phyloP scores from a whole-genome alignment of 2,113 vertebrate genomes.

The Gymnarchus niloticus region DNA sequence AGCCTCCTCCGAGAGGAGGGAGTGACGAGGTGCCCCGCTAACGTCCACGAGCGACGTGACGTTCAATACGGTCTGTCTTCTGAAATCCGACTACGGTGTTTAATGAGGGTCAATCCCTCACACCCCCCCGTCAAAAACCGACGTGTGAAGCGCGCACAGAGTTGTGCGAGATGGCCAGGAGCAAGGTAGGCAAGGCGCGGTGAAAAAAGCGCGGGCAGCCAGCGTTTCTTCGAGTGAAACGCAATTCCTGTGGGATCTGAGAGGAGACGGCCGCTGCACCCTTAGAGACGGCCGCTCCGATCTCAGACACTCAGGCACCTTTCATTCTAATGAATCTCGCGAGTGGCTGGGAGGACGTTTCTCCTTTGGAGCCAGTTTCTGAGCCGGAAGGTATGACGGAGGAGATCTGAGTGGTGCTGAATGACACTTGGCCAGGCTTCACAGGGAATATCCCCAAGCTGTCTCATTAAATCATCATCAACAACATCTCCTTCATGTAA shows the following conservation, averaged over 20 bases:
- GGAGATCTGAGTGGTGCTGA: conserved; percentile 8
- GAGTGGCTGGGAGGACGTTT: neutral
- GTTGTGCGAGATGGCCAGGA: neutral
- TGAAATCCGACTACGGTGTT: neutral
- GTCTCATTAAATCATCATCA: conserved; percentile 10
- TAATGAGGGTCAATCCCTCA: neutral
- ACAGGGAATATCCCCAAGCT: neutral
- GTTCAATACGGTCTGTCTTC: neutral
- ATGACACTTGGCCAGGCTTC: neutral
- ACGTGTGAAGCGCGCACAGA: neutral
- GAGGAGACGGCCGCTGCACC: no score
- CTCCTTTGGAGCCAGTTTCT: neutral
- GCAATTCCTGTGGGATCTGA: neutral
- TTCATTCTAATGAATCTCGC: neutral
- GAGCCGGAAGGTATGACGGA: neutral
- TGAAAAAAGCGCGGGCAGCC: no score
- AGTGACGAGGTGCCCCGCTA: conserved; percentile 58
- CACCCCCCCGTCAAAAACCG: neutral
- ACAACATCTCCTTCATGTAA: neutral
- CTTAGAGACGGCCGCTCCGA: neutral
- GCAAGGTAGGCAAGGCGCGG: no score
- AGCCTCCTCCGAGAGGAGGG: conserved; percentile 57
- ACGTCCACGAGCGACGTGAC: neutral
- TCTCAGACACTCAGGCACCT: neutral
- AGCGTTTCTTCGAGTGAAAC: neutral